Evolutionary conservation across 2,888 invertebrate species (phyloP).

Genomic region (Ormyrus labotus): DNA sequence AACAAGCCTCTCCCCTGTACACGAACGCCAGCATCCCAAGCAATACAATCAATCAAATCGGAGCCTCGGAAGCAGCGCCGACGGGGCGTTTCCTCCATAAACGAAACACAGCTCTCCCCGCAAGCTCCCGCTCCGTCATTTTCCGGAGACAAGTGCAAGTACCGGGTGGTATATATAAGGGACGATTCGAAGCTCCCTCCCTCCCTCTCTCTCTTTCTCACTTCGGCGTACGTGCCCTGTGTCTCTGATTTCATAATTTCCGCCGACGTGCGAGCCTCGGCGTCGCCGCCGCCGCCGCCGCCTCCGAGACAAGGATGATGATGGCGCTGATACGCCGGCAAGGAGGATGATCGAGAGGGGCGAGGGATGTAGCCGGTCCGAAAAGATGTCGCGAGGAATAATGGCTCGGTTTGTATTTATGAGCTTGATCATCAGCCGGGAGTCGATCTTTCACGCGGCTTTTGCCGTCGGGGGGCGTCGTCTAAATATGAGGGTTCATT

Average conservation of each 20-base stretch:
- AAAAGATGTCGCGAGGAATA: conserved; percentile 12
- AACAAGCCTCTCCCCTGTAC: neutral
- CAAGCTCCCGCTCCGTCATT: conserved; percentile 45
- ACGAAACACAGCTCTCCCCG: neutral
- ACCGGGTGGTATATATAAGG: neutral
- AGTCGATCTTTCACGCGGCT: neutral
- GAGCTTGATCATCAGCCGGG: neutral
- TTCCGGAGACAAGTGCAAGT: conserved; percentile 53
- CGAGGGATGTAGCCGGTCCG: conserved; percentile 1
- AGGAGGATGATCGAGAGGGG: neutral
- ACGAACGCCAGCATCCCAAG: neutral
- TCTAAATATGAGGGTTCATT: too few relatives aligned
- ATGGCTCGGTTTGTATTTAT: neutral
- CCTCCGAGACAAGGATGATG: conserved; percentile 35
- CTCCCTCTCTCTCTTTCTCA: neutral
- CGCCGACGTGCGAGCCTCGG: conserved; percentile 64
- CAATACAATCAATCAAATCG: conserved; percentile 30
- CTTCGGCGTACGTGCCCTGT: conserved; percentile 71
- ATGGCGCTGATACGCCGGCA: conserved; percentile 7
- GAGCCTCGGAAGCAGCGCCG: conserved; percentile 1
- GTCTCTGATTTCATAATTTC: conserved; percentile 76
- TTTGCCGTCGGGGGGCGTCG: too few relatives aligned
- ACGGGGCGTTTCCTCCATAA: neutral
- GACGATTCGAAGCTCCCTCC: conserved; percentile 18
- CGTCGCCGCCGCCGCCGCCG: neutral